Evolutionary conservation across 2,113 vertebrate species (phyloP).

Genomic region (Dicerorhinus sumatrensis): DNA sequence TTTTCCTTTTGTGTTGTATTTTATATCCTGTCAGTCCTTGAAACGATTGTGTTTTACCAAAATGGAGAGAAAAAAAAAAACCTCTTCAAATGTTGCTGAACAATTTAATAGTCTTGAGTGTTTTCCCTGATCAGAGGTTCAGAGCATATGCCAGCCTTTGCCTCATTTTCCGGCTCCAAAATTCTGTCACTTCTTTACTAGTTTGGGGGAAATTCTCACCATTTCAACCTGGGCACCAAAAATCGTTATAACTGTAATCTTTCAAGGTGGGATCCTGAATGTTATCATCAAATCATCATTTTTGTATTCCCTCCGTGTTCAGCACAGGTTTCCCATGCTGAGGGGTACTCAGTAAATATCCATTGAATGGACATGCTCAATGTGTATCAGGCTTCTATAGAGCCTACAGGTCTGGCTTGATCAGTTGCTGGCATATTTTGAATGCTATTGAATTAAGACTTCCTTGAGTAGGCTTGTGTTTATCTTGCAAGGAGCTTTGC

Average conservation of each 20-base stretch:
- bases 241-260: background rate
- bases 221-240: background rate
- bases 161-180: background rate
- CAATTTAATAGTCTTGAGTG: background rate
- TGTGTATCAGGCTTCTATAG: background rate
- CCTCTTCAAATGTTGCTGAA: background rate
- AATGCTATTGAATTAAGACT: slow-evolving; percentile 65
- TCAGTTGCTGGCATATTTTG: slow-evolving; percentile 23
- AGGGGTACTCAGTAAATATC: background rate
- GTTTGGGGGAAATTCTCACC: background rate
- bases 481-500: slow-evolving; percentile 67
- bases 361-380: background rate
- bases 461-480: slow-evolving; percentile 70
- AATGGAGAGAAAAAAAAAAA: background rate
- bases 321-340: background rate
- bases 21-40: slow-evolving; percentile 14
- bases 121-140: slow-evolving; percentile 19
- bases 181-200: slow-evolving; percentile 5
- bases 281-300: background rate
- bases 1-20: slow-evolving; percentile 51
- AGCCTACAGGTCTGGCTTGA: background rate
- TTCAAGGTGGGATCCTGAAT: background rate
- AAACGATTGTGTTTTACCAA: slow-evolving; percentile 22
- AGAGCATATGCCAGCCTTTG: background rate
- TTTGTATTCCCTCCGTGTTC: background rate